Evolutionary conservation across 2,888 invertebrate genomes (phyloP).

Genomic region (Thysanoteuthis rhombus): DNA sequence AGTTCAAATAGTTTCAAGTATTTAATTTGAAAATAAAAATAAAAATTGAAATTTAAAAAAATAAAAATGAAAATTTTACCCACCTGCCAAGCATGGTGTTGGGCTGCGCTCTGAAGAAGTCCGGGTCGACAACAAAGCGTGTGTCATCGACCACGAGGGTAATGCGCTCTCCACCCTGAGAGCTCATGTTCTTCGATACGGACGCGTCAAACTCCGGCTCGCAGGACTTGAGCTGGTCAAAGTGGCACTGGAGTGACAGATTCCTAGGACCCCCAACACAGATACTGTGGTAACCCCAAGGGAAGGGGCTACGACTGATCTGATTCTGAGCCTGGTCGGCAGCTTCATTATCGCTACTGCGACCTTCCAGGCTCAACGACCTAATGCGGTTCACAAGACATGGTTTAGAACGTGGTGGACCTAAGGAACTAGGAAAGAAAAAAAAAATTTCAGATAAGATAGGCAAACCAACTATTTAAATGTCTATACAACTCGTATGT

Average conservation of each 20-base stretch:
- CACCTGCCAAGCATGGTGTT: conserved; percentile 96
- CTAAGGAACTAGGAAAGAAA: conserved; percentile 50
- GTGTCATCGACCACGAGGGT: conserved; percentile 93
- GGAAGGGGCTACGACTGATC: conserved; percentile 12
- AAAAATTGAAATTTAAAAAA: neutral
- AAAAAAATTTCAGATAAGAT: conserved; percentile 15
- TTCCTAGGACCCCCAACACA: conserved; percentile 19
- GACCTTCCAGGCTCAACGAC: conserved; percentile 57
- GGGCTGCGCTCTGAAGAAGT: conserved; percentile 91
- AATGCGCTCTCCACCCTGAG: conserved; percentile 47
- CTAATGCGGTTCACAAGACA: conserved; percentile 59
- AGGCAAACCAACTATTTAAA: neutral
- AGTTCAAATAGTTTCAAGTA: neutral
- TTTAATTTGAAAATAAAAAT: neutral
- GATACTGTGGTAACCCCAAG: neutral
- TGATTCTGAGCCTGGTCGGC: conserved; percentile 39
- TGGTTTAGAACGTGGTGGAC: conserved; percentile 58
- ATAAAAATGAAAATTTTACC: conserved; percentile 34
- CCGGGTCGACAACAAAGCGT: conserved; percentile 90
- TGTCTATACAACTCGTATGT: neutral
- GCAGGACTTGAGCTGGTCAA: conserved; percentile 14
- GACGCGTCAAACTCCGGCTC: conserved; percentile 15
- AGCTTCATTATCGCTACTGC: conserved; percentile 56
- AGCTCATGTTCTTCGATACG: conserved; percentile 28
- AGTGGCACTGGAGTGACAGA: neutral